Conservation (phyloP, 35 echinoderm and acorn worm species). For the Heliocidaris erythrogramma region DNA sequence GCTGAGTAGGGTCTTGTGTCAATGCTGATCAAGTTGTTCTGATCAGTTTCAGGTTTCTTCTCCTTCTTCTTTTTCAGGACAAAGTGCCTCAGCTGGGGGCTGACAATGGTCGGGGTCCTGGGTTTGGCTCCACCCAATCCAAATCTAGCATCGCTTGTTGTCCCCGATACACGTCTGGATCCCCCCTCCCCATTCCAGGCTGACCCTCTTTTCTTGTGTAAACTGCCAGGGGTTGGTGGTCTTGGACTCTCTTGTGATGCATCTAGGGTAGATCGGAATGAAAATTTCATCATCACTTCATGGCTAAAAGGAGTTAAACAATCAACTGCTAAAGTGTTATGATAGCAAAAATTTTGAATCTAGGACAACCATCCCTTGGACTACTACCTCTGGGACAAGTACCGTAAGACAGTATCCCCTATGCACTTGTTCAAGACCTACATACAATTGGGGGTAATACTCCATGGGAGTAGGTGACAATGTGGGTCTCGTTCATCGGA, state of each 20-base stretch:
- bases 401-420: too few species aligned
- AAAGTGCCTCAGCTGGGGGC: slow-evolving; percentile 40
- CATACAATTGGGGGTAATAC: too few species aligned
- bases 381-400: background rate
- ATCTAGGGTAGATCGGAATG: background rate
- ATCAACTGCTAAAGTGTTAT: background rate
- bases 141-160: background rate
- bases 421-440: too few species aligned
- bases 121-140: background rate
- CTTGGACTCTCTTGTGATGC: background rate
- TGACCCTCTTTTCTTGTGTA: background rate
- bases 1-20: slow-evolving; percentile 42
- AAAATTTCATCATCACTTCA: background rate
- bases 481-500: too few species aligned
- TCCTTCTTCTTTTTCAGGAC: slow-evolving; percentile 39
- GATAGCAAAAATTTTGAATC: background rate
- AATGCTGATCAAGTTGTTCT: slow-evolving; percentile 25
- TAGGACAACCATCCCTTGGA: background rate
- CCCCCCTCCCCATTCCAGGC: background rate
- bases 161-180: background rate
- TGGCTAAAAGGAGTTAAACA: background rate
- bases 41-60: background rate
- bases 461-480: too few species aligned
- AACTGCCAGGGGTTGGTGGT: slow-evolving; percentile 15
- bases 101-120: slow-evolving; percentile 15